A percentile compares a stretch with the other conserved stretches of the same genome.
Conservation (phyloP, 2,888 invertebrate species). For the Drosophila hawaiiensis region DNA sequence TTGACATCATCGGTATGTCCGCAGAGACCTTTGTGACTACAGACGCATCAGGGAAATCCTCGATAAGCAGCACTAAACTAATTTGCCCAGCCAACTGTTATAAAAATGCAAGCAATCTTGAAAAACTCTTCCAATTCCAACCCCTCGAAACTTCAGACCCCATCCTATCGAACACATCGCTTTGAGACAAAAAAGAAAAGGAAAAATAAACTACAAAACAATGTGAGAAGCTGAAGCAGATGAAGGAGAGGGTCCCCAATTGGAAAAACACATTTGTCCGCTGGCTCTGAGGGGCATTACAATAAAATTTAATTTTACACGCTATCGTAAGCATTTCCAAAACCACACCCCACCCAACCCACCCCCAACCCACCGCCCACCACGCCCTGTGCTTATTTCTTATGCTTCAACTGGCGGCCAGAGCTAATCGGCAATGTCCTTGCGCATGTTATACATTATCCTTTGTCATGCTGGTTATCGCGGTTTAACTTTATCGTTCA, state of each 20-base stretch:
- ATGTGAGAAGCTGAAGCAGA: constrained; percentile 20
- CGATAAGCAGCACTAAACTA: constrained; percentile 45
- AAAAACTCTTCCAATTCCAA: constrained; percentile 13
- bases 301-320: constrained; percentile 80
- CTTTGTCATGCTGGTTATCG: constrained; percentile 81
- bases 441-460: constrained; percentile 68
- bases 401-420: constrained; percentile 51
- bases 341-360: background rate
- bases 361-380: background rate
- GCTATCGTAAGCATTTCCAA: constrained; percentile 68
- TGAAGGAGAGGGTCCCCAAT: constrained; percentile 23
- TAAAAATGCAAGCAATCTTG: constrained; percentile 53
- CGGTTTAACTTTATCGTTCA: constrained; percentile 79
- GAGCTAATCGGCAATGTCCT: constrained; percentile 67
- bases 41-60: constrained; percentile 1
- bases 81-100: constrained; percentile 69
- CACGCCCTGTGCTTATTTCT: constrained; percentile 22
- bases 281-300: constrained; percentile 55
- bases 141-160: background rate
- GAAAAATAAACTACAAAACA: constrained; percentile 37
- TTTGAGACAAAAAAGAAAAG: constrained; percentile 21
- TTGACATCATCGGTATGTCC: constrained; percentile 6
- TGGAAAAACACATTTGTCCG: constrained; percentile 53
- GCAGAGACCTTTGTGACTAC: constrained; percentile 45
- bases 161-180: constrained; percentile 25